These are phyloP conservation scores for Campoplex nolae DNA, from an alignment of 2,888 invertebrate species.

Conservation along the genomic window DNA sequence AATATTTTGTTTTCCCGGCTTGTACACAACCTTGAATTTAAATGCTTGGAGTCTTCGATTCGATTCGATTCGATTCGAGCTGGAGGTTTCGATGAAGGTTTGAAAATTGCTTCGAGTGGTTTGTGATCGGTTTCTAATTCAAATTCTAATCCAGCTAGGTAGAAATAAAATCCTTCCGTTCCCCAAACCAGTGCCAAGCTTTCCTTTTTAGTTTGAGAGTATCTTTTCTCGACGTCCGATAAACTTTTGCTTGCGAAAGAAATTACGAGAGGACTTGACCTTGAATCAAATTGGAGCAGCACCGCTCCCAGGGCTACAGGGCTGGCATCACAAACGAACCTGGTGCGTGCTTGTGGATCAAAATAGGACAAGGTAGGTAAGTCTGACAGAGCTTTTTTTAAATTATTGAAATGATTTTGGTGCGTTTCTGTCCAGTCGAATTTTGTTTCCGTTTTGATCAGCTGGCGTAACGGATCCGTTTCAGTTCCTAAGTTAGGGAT, in stretches of 20 bases:
- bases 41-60: no score
- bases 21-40: no score
- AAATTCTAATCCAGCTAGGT: constrained; percentile 81
- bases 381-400: constrained; percentile 1
- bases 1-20: no score
- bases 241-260: not conserved
- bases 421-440: constrained; percentile 3
- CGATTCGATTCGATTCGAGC: constrained; percentile 68
- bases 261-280: not conserved
- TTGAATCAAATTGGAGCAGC: constrained; percentile 7
- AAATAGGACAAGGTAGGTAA: not conserved
- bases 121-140: constrained; percentile 74
- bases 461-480: not conserved
- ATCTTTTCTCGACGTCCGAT: constrained; percentile 30
- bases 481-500: constrained; percentile 1
- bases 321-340: constrained; percentile 8
- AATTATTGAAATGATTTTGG: constrained; percentile 1
- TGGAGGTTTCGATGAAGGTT: constrained; percentile 65
- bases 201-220: constrained; percentile 28
- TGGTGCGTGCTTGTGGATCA: not conserved
- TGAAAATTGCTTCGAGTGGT: constrained; percentile 77
- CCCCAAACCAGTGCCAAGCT: constrained; percentile 1
- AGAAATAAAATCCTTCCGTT: constrained; percentile 79
- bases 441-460: not conserved
- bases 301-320: constrained; percentile 25